phyloP scores from a whole-genome alignment of 2,797 vertebrate genomes.

The Galaxias olidus region DNA sequence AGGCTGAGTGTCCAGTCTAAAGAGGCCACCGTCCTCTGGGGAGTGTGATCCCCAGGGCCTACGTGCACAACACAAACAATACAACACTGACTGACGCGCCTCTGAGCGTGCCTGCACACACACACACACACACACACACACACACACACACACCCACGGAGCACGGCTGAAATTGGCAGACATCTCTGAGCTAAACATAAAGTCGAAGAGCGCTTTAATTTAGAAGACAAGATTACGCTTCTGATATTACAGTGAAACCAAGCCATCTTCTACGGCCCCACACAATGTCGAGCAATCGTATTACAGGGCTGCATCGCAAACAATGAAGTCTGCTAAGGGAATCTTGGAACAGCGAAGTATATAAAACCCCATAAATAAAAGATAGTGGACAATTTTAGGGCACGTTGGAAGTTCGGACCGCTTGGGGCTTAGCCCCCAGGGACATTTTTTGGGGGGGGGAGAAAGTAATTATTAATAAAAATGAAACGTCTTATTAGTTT shows the following conservation, averaged over 20 bases:
- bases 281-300: conserved; percentile 43
- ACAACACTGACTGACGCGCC: conserved; percentile 19
- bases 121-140: conserved; percentile 5
- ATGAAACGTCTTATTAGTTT: conserved; percentile 65
- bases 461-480: conserved; percentile 66
- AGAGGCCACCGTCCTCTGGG: background rate
- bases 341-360: conserved; percentile 58
- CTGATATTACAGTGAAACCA: conserved; percentile 50
- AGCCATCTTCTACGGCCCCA: conserved; percentile 2
- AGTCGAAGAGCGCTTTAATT: conserved; percentile 47
- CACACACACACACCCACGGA: background rate
- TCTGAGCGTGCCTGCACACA: background rate
- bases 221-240: conserved; percentile 51
- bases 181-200: conserved; percentile 33
- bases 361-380: conserved; percentile 67
- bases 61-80: conserved; percentile 10
- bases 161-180: too few species aligned
- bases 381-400: conserved; percentile 63
- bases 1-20: conserved; percentile 8
- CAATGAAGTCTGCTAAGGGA: conserved; percentile 59
- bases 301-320: conserved; percentile 53
- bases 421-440: conserved; percentile 46
- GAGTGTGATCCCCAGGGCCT: background rate
- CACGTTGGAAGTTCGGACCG: conserved; percentile 65
- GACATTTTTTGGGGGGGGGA: conserved; percentile 41